A percentile compares a stretch with the other conserved stretches of the same genome.
Evolutionary conservation across 2,888 invertebrate genomes (phyloP).

Genomic region (Parascotia fuliginaria): DNA sequence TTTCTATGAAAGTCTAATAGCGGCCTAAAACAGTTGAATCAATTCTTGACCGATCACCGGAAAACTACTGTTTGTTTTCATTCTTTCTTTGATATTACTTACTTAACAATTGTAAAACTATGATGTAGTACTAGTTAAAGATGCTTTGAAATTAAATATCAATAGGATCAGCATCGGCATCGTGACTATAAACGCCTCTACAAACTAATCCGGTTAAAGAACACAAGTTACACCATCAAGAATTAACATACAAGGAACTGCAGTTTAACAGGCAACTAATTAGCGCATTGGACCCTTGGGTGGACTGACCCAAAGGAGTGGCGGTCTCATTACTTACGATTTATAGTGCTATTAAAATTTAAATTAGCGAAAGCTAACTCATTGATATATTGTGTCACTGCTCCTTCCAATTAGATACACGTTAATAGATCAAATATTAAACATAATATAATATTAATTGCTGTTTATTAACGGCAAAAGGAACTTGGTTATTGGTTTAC

Average conservation of each 20-base stretch:
- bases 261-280: conserved; percentile 63
- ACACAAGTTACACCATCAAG: conserved; percentile 42
- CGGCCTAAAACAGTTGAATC: no score
- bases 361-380: conserved; percentile 67
- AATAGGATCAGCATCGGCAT: conserved; percentile 16
- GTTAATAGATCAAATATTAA: conserved; percentile 30
- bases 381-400: conserved; percentile 46
- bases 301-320: conserved; percentile 58
- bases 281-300: conserved; percentile 55
- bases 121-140: no score
- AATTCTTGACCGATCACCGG: no score
- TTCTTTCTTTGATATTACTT: no score
- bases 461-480: neutral
- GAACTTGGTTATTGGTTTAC: no score
- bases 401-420: conserved; percentile 30
- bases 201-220: conserved; percentile 34
- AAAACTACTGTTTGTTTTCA: no score
- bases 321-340: conserved; percentile 54
- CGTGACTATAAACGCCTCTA: conserved; percentile 21
- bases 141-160: no score
- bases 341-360: conserved; percentile 64
- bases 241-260: conserved; percentile 59
- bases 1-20: no score
- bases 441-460: neutral
- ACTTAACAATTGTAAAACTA: no score